These are phyloP conservation scores for Slavum lentiscoides DNA, from an alignment of 2,888 invertebrate genomes.

Conservation along the genomic window DNA sequence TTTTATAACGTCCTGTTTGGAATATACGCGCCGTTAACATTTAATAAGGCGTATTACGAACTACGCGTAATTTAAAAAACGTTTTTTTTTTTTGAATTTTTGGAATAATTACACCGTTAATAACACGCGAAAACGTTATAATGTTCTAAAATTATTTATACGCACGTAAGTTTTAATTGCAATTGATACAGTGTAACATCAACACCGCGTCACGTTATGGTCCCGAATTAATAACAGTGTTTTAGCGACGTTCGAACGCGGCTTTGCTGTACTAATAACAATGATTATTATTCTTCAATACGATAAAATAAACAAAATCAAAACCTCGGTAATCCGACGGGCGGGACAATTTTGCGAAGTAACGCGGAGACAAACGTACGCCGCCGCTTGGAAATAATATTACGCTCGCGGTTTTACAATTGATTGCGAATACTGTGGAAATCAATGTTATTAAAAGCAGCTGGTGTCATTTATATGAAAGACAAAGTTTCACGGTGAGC, in stretches of 20 bases:
- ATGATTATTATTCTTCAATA: no score
- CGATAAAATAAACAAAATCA: background rate
- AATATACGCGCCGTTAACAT: no score
- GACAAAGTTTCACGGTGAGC: background rate
- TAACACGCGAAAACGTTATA: no score
- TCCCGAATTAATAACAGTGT: background rate
- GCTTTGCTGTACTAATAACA: background rate
- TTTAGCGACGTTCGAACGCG: background rate
- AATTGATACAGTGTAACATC: background rate
- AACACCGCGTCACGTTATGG: conserved; percentile 4
- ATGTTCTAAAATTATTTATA: background rate
- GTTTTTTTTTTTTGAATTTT: background rate
- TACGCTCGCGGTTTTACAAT: background rate
- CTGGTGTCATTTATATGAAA: background rate
- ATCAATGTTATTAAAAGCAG: background rate
- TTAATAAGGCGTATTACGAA: no score
- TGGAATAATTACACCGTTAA: background rate
- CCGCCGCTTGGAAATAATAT: background rate
- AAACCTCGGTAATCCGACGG: background rate
- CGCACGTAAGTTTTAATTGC: background rate
- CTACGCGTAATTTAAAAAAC: no score
- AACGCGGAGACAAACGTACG: no score
- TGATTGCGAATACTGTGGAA: background rate
- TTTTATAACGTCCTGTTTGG: no score
- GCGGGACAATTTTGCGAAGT: background rate